Base-by-base conservation (phyloP, 2,888 invertebrate species). In the Dendrolimus pini region DNA sequence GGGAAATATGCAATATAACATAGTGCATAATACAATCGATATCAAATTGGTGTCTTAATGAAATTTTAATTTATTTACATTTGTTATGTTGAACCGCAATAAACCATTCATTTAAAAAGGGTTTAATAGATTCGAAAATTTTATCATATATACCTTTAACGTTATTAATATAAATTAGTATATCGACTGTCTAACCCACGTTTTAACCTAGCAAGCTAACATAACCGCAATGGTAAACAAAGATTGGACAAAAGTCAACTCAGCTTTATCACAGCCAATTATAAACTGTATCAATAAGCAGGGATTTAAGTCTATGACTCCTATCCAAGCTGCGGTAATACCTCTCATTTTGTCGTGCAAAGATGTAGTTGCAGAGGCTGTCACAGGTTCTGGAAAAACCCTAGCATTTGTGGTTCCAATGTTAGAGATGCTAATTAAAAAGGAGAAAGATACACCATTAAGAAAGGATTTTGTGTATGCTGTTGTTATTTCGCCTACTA, bases 321-420 rank as follows among this genome's bases (percentile, higher is more conserved):
- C 93, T 0, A 93, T 93, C 13, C 93, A 98, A 93, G 95, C 96
- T 7, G 96, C 97, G 0, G 95, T 96, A 58, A 98, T 98, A 72
- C 98, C 98, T 0, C 89, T 98, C 58, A 91, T 99, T 57, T 80
- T 99, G 57, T 93, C 94, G 9, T 96, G 96, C 70, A 99, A 98
- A 84, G 99, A 99, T 92, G 98, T 99, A 12, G 98, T 97, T 0
- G 99, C 97, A 0, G 99, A 99, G 85, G 99, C 99, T 6, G 97
- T 99, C 0, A 99, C 99, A 1, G 99, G 99, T 6, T 99, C 99
- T 64, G 99, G 99, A 0, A 99, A 99, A 89, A 99, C 99, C 0
- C 85, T 99, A 53, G 98, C 99, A 0, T 99, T 99, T 83, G 88
- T 99, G 10, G 94, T 99, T 54, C 99, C 99, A 0, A 82, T 98